Conservation (phyloP, 2,797 vertebrate species). For the Poecilia gillii region DNA sequence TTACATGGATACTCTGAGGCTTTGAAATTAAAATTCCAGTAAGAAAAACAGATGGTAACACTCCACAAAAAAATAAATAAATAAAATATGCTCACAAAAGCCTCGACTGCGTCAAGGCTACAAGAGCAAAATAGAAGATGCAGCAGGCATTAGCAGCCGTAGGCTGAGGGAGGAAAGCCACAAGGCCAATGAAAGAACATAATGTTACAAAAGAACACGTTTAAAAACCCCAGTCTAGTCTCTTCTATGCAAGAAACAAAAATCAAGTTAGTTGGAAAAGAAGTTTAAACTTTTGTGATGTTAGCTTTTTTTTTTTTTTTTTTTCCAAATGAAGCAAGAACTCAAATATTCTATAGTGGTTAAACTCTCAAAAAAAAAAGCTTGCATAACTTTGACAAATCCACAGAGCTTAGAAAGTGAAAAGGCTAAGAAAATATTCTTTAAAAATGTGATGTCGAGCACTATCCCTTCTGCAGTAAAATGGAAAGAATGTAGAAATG, state of each 20-base stretch:
- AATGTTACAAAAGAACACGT: conserved; percentile 1
- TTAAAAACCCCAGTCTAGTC: not conserved
- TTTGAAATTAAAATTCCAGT: conserved; percentile 2
- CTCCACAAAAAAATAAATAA: conserved; percentile 6
- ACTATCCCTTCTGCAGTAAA: not conserved
- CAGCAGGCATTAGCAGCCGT: not conserved
- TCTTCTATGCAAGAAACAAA: not conserved
- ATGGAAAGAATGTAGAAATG: not conserved
- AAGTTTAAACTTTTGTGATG: not conserved
- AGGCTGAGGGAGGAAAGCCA: conserved; percentile 11
- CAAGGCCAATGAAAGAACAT: conserved; percentile 5
- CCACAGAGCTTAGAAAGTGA: not conserved
- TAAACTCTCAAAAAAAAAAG: not conserved
- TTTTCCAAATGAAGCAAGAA: not conserved
- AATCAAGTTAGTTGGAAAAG: not conserved
- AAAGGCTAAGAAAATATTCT: not conserved
- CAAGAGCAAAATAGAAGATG: conserved; percentile 9
- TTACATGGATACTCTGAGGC: conserved; percentile 1
- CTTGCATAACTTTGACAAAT: not conserved
- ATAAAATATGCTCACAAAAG: not conserved
- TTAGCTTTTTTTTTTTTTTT: not conserved
- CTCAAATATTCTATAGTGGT: not conserved
- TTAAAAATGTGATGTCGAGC: not conserved
- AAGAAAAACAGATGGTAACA: conserved; percentile 3
- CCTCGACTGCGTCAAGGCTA: not conserved